Evolutionary conservation across 2,113 vertebrate species (phyloP).

Genomic region (Turnix velox): DNA sequence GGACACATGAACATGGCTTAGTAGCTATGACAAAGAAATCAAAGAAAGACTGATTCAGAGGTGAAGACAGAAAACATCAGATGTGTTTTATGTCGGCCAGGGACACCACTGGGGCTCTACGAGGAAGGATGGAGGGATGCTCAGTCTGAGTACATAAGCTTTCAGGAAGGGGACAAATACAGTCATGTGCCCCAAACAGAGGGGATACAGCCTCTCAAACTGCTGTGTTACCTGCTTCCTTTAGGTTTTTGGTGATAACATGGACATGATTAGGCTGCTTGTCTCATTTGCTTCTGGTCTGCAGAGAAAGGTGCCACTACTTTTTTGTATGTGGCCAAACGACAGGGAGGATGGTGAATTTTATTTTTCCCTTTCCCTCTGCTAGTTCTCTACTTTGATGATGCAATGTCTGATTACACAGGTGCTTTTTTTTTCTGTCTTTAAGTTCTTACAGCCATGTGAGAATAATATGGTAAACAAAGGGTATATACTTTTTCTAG

Average conservation of each 20-base stretch:
- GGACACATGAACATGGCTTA: background rate
- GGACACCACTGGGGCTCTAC: background rate
- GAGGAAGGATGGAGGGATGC: background rate
- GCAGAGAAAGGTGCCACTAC: background rate
- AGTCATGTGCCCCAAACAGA: accelerated
- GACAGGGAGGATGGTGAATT: background rate
- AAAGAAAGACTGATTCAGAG: background rate
- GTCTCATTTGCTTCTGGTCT: background rate
- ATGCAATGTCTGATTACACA: background rate
- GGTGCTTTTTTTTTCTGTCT: background rate
- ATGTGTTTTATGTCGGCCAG: background rate
- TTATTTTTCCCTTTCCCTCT: background rate
- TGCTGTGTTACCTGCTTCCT: background rate
- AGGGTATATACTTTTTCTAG: background rate
- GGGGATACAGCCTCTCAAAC: background rate
- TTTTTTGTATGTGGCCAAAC: background rate
- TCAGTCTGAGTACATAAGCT: background rate
- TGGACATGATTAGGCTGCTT: background rate
- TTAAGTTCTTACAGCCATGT: background rate
- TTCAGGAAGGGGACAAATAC: background rate
- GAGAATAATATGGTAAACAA: background rate
- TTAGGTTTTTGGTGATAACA: background rate
- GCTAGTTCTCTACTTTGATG: background rate
- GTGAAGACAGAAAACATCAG: background rate
- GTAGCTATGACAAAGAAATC: accelerated